Evolutionary conservation across 2,113 vertebrate genomes (phyloP).

Genomic region (Semnornis frantzii): DNA sequence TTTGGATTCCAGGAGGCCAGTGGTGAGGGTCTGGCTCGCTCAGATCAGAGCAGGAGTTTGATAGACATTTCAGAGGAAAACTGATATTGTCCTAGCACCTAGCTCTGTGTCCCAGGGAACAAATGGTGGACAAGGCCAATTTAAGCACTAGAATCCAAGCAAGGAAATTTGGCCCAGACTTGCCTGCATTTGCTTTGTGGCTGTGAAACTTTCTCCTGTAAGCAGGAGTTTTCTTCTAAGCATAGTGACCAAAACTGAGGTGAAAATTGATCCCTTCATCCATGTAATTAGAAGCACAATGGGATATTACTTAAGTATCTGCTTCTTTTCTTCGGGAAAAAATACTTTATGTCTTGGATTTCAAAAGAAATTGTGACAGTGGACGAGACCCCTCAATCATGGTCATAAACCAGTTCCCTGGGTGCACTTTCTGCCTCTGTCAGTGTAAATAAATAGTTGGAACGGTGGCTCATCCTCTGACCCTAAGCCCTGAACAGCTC

Average conservation of each 20-base stretch:
- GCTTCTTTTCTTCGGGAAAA: background rate
- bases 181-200: background rate
- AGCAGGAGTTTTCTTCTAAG: background rate
- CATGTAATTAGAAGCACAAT: background rate
- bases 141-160: background rate
- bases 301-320: background rate
- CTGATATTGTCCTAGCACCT: background rate
- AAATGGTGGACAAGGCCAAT: background rate
- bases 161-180: background rate
- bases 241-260: background rate
- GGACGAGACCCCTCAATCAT: background rate
- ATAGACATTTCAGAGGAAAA: background rate
- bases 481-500: background rate
- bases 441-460: background rate
- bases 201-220: background rate
- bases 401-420: background rate
- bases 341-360: background rate
- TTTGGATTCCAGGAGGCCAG: background rate
- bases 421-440: background rate
- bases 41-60: background rate
- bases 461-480: background rate
- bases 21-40: background rate
- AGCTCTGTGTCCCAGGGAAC: background rate
- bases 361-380: background rate
- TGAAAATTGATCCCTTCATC: background rate